Base-by-base conservation (phyloP, 2,113 vertebrate species). In the Leptobrachium ailaonicum region DNA sequence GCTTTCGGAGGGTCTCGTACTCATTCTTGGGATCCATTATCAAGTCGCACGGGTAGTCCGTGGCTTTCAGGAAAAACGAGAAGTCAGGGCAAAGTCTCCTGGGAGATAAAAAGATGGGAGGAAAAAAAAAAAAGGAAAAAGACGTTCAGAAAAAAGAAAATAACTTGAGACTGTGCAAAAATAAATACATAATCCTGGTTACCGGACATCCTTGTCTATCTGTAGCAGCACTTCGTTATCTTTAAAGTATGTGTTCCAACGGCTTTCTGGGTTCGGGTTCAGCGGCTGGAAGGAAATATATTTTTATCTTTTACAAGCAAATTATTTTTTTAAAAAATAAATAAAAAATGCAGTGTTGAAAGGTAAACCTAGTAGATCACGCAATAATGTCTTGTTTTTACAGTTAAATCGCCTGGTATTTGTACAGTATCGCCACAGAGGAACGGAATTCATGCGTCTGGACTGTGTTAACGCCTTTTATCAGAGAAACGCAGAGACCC, bases 131-230 rank as follows among this genome's bases (percentile, higher is more conserved):
- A 50, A 50, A 50, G 4, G 47, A 50, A 50, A 50, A 50, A 50
- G 8, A 50, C 8, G 4, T 50, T 50, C 47, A 50, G 47, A 50
- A 50, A 32, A 32, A 32, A 32, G 20, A 32, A 32, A 32, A 32
- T 32, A 32, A 32, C 20, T 32, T 32, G 20, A 32, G 20, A 32
- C 20, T 32, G 20, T 32, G 20, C 20, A 32, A 32, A 32, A 32
- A 32, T 32, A 32, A 32, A 32, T 32, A 32, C 20, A 32, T 32
- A 32, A 32, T 32, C 20, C 20, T 32, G 20, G 7, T 90, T 85
- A 99, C 98, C 98, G 93, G 82, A 99, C 98, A 56, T 99, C 98
- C 85, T 99, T 99, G 90, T 99, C 98, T 0, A 99, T 99, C 88
- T 99, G 98, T 32, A 99, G 92, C 6, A 99, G 89, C 75, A 99